Percentiles rank a stretch among this genome's conserved stretches.
These are phyloP conservation scores for Leptocoma aspasia DNA, from an alignment of 2,113 vertebrate species.

Conservation along the genomic window DNA sequence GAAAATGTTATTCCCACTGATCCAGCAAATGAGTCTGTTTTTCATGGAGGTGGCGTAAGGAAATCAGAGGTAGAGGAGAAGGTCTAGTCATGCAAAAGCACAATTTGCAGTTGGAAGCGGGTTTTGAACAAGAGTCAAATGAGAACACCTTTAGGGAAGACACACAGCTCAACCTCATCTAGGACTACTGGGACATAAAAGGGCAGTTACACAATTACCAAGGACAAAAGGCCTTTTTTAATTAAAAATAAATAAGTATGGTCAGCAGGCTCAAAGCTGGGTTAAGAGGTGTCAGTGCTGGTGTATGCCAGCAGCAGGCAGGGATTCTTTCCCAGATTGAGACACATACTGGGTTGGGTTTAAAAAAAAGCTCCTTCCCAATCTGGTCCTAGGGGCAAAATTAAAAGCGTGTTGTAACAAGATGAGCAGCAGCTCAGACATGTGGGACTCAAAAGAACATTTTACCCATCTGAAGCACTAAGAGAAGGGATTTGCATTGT, in stretches of 20 bases:
- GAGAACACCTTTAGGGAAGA: background rate
- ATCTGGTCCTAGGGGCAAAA: background rate
- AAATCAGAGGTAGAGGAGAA: background rate
- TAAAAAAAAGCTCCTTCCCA: background rate
- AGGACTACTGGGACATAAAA: background rate
- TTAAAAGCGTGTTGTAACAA: conserved; percentile 9
- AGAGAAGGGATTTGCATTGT: background rate
- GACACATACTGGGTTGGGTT: background rate
- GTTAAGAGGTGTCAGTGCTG: background rate
- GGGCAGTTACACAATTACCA: background rate
- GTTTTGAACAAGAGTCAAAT: background rate
- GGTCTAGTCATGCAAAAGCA: background rate
- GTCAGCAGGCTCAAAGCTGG: background rate
- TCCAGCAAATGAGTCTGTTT: conserved; percentile 21
- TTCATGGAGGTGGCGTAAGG: background rate
- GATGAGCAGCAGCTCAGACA: background rate
- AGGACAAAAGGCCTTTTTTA: background rate
- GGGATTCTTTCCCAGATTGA: background rate
- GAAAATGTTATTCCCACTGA: conserved; percentile 4
- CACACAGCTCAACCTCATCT: background rate
- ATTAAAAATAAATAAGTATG: background rate
- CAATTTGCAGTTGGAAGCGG: background rate
- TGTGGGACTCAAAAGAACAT: conserved; percentile 19
- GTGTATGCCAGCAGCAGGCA: background rate
- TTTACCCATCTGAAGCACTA: background rate